phyloP scores from a whole-genome alignment of 2,797 vertebrate species.

The Perodicticus potto region DNA sequence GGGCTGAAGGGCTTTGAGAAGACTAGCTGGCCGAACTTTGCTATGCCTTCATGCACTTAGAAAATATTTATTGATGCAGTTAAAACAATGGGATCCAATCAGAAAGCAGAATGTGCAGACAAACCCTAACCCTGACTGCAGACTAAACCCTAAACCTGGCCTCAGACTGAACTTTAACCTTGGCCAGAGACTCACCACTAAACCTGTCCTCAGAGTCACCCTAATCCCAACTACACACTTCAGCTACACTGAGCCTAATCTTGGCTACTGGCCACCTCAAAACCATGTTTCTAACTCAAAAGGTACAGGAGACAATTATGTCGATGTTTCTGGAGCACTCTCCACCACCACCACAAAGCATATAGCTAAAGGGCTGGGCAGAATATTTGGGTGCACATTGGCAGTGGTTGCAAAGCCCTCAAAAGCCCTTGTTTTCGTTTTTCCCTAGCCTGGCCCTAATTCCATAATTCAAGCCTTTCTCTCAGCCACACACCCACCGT shows the following conservation, averaged over 20 bases:
- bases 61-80: slow-evolving; percentile 32
- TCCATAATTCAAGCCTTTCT: neutral
- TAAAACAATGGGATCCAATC: neutral
- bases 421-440: neutral
- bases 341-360: neutral
- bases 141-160: slow-evolving; percentile 54
- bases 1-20: neutral
- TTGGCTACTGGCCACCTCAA: slow-evolving; percentile 48
- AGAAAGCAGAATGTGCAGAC: slow-evolving; percentile 41
- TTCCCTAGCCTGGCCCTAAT: neutral
- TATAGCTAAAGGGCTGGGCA: neutral
- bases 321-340: neutral
- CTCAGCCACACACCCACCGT: no score
- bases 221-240: slow-evolving; percentile 52
- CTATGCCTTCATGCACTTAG: neutral
- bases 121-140: slow-evolving; percentile 38
- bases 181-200: slow-evolving; percentile 36
- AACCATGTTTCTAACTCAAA: neutral
- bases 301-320: neutral
- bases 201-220: slow-evolving; percentile 60
- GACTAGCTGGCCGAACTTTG: neutral
- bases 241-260: slow-evolving; percentile 30
- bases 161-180: slow-evolving; percentile 66
- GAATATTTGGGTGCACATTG: neutral
- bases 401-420: neutral